These are phyloP conservation scores for Rutpela maculata DNA, from an alignment of 2,888 invertebrate species.

Conservation along the genomic window DNA sequence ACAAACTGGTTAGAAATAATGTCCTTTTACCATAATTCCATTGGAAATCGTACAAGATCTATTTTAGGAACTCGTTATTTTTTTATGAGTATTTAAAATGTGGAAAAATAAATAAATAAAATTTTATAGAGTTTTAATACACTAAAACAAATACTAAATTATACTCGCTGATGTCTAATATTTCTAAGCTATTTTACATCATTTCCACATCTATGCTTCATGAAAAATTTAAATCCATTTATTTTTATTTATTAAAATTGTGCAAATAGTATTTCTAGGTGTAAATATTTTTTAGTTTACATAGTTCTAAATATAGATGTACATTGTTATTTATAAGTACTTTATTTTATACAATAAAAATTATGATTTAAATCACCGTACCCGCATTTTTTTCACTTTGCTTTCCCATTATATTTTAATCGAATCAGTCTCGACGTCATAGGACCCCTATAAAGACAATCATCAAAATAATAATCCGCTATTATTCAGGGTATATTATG, in stretches of 20 bases:
- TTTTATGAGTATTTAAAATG: neutral
- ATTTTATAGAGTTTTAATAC: neutral
- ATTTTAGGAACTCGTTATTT: no score
- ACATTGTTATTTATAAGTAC: neutral
- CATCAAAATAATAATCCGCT: neutral
- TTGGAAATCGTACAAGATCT: no score
- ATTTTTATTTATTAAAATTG: neutral
- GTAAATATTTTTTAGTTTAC: neutral
- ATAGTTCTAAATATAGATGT: neutral
- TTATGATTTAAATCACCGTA: neutral
- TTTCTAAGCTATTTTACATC: neutral
- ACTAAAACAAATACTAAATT: neutral
- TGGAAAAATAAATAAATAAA: neutral
- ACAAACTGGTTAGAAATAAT: no score
- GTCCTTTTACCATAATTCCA: no score
- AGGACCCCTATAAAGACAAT: neutral
- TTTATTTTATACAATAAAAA: constrained; percentile 7
- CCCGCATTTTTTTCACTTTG: neutral
- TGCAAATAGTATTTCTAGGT: neutral
- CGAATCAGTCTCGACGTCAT: neutral
- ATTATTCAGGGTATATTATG: neutral
- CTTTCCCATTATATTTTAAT: neutral
- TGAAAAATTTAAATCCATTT: neutral
- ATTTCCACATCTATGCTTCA: neutral
- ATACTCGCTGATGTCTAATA: neutral